A percentile compares a stretch with the other conserved stretches of the same genome.
Conservation (phyloP, 37 sponge, comb jelly and placozoan species). For the Oscarella lobularis region DNA sequence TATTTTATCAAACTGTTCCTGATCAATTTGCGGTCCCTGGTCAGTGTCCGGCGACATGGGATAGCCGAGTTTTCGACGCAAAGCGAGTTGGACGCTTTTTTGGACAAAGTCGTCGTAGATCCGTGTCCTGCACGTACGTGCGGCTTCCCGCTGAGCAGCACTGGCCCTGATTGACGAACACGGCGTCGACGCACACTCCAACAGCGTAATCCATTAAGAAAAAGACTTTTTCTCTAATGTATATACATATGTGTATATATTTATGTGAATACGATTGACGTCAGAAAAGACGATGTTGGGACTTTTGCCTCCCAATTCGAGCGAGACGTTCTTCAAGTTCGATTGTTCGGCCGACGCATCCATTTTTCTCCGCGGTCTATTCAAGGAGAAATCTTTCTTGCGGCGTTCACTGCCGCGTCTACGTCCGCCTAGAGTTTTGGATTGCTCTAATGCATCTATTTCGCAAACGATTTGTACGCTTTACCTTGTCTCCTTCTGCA, state of each 20-base stretch:
- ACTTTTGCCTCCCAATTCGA: slow-evolving; percentile 91
- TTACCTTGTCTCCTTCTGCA: background rate
- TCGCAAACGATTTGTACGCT: too few relatives aligned
- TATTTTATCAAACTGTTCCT: slow-evolving; percentile 59
- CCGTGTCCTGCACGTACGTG: slow-evolving; percentile 61
- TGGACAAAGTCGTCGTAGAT: slow-evolving; percentile 77
- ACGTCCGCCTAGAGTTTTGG: too few relatives aligned
- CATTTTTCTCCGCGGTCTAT: slow-evolving; percentile 86
- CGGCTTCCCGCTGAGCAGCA: slow-evolving; percentile 95
- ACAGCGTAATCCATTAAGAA: slow-evolving; percentile 72
- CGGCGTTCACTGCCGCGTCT: too few relatives aligned
- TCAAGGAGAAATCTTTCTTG: slow-evolving; percentile 68
- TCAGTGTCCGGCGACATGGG: slow-evolving; percentile 69
- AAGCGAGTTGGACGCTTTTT: slow-evolving; percentile 65
- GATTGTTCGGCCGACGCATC: slow-evolving; percentile 50
- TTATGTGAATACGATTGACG: slow-evolving; percentile 29
- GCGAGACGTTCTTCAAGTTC: slow-evolving; percentile 82
- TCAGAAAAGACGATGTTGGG: slow-evolving; percentile 86
- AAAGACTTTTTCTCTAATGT: too few relatives aligned
- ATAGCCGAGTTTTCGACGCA: slow-evolving; percentile 71
- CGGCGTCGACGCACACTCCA: slow-evolving; percentile 58
- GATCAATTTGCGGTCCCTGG: slow-evolving; percentile 74
- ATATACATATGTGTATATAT: too few relatives aligned
- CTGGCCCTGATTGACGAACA: slow-evolving; percentile 95
- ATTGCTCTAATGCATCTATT: too few relatives aligned